Evolutionary conservation across 2,888 invertebrate genomes (phyloP), one percentile per base, ranked within the genome.

Genomic region (Agrotis ipsilon): DNA sequence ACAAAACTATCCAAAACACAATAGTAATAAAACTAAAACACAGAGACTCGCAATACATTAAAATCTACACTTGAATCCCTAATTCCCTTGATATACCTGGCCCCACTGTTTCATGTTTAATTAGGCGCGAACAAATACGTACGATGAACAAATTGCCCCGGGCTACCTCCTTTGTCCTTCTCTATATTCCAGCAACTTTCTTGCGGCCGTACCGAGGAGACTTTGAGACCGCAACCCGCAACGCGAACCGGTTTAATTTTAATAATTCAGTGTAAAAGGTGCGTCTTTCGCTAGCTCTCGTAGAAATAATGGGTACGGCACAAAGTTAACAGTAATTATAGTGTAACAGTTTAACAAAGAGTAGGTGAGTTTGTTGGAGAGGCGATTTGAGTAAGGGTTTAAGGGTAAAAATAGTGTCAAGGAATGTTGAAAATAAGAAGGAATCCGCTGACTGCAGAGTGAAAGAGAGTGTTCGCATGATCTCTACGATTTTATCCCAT

Each of bases 101-200:
- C 79, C 86, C 82, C 89, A 89, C 83, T 88, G 92, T 89, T 92
- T 87, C 91, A 89, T 95, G 94, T 96, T 96, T 96, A 96, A 96
- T 96, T 95, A 95, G 95, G 95, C 93, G 93, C 87, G 93, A 94
- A 93, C 94, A 95, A 95, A 95, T 94, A 95, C 94, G 93, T 89
- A 88, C 91, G 89, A 86, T 92, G 92, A 91, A 89, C 92, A 93
- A 95, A 95, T 94, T 92, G 92, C 95, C 94, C 81, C 87, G 87
- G 94, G 89, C 84, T 77, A 83, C 80, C 70, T 89, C 94, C 95
- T 95, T 95, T 94, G 94, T 94, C 93, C 93, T 94, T 93, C 94
- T 91, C 93, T 90, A 90, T 90, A 91, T 90, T 92, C 92, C 93
- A 90, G 86, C 92, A 94, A 94, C 92, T 94, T 95, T 94, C 95